Evolutionary conservation across 1,140 invertebrate genomes (phyloP).

Genomic region (Campoletis sonorensis): DNA sequence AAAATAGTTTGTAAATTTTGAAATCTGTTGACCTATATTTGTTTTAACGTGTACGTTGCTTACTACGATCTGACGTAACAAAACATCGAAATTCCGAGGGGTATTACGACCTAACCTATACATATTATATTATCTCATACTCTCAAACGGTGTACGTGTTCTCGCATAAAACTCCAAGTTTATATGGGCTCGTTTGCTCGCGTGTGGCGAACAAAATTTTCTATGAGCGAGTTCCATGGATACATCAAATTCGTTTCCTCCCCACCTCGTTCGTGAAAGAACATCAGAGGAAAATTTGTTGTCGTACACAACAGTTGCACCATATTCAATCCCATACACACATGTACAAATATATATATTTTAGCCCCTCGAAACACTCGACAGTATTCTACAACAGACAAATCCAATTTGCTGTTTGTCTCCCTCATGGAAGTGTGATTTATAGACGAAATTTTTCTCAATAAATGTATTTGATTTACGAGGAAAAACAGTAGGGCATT

Average conservation of each 20-base stretch:
- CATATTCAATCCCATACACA: background rate
- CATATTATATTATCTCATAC: constrained; percentile 22
- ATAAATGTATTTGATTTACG: background rate
- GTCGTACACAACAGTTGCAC: constrained; percentile 6
- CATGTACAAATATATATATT: background rate
- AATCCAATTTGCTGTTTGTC: constrained; percentile 1
- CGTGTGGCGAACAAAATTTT: background rate
- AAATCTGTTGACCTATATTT: background rate
- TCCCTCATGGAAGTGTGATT: background rate
- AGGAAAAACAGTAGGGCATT: no score
- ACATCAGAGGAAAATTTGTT: background rate
- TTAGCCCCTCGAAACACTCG: background rate
- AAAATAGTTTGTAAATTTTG: background rate
- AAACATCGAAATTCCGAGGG: constrained; percentile 5
- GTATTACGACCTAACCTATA: constrained; percentile 15
- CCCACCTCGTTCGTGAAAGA: background rate
- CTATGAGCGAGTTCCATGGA: background rate
- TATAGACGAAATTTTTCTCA: background rate
- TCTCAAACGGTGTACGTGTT: background rate
- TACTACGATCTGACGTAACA: constrained; percentile 13
- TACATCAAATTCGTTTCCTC: constrained; percentile 8
- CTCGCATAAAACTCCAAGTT: constrained; percentile 16
- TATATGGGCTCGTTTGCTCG: constrained; percentile 2
- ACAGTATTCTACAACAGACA: background rate
- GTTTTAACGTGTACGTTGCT: background rate